phyloP scores from a whole-genome alignment of 2,113 vertebrate species.

The Rhabdomys dilectus region DNA sequence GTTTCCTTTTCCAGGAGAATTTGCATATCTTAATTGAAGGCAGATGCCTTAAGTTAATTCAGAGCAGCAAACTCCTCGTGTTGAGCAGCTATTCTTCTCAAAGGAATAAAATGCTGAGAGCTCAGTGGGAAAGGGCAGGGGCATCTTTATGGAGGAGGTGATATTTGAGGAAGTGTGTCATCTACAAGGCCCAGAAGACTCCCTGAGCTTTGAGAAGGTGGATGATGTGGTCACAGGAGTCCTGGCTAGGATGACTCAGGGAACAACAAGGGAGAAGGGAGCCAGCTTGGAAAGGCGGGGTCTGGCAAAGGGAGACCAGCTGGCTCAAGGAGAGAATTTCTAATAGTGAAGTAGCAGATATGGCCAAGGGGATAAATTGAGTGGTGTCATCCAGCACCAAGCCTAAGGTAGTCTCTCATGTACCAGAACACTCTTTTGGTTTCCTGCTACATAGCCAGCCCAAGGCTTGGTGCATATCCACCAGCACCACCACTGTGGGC shows the following conservation, averaged over 20 bases:
- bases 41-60: slow-evolving; percentile 49
- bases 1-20: slow-evolving; percentile 6
- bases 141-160: not conserved
- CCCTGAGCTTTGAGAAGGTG: not conserved
- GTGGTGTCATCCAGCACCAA: not conserved
- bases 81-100: not conserved
- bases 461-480: not conserved
- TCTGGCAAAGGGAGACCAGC: not conserved
- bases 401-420: not conserved
- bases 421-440: not conserved
- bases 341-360: not conserved
- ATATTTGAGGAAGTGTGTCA: not conserved
- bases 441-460: not conserved
- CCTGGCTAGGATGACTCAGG: not conserved
- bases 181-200: not conserved
- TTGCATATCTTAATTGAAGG: slow-evolving; percentile 54
- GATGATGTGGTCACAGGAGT: not conserved
- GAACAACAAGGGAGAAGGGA: not conserved
- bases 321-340: slow-evolving; percentile 37
- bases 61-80: slow-evolving; percentile 25
- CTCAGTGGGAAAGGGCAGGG: not conserved
- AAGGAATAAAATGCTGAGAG: not conserved
- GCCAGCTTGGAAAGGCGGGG: not conserved
- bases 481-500: not conserved
- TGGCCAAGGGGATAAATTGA: not conserved